Base-by-base conservation (phyloP, 2,113 vertebrate genomes). In the Tympanuchus pallidicinctus region DNA sequence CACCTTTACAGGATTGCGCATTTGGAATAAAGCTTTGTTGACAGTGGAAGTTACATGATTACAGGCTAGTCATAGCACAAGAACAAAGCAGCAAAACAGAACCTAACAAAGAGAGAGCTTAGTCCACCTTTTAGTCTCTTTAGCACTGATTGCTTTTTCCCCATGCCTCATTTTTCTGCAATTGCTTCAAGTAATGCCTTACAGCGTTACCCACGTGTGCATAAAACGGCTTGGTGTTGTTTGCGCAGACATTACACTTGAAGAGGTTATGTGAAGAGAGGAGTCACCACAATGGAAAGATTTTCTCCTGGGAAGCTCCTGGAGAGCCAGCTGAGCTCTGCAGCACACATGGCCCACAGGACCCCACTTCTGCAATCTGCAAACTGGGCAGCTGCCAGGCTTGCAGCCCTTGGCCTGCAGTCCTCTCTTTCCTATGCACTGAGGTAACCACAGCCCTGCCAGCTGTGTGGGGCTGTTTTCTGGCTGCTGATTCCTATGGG, bases 91-190 rank as follows among this genome's bases (percentile, higher is more conserved):
- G n/a, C 7, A 30, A 50, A 72, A 76, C 32, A 30, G 60, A 18
- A 15, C 14, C 14, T 40, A 30, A 43, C 2, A 1, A 34, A 13
- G 6, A 54, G n/a, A 66, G n/a, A 34, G 4, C 50, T 79, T 32
- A 16, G n/a, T 14, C 43, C 4, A 2, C 25, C 34, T 38, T 38
- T 4, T 38, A 38, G 38, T 10, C 38, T n/a, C 3, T 27, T 63
- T 2, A 7, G 30, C 32, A 50, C 11, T 0, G 0, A 28, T 0
- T 60, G 1, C 16, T 2, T 56, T 64, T 54, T 36, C 57, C 27
- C 69, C n/a, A 15, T 8, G 20, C 22, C n/a, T 89, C 40, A 20
- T 13, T 67, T 82, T 67, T 48, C 40, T 54, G 20, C 52, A 67
- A 1, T 10, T 60, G 22, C 38, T 45, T 30, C 1, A 63, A 66